phyloP scores from a whole-genome alignment of 2,113 vertebrate species.

The Nipponia nippon region DNA sequence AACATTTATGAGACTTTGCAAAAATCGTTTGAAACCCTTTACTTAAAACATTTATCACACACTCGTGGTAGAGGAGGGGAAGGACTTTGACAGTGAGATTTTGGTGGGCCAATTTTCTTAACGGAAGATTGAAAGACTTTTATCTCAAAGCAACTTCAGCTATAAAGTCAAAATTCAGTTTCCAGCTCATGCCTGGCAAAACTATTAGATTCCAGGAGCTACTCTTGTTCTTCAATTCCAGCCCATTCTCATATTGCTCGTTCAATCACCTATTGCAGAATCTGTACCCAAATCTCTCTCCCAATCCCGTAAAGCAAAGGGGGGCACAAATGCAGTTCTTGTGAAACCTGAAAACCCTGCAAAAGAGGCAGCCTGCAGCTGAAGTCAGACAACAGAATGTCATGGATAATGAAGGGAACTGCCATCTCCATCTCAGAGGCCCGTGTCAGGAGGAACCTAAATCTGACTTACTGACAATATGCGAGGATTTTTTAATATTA shows the following conservation, averaged over 20 bases:
- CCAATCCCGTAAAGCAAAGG: accelerated
- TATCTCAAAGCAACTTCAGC: background rate
- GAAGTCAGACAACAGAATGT: background rate
- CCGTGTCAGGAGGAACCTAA: accelerated
- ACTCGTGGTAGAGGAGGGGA: background rate
- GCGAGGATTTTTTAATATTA: background rate
- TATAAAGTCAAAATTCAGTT: background rate
- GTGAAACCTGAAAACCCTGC: background rate
- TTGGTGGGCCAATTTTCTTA: background rate
- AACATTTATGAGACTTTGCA: constrained; percentile 40
- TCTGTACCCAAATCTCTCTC: background rate
- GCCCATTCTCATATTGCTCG: background rate
- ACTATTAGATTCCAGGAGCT: background rate
- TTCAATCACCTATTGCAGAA: background rate
- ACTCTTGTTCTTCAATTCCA: background rate
- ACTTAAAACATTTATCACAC: constrained; percentile 11
- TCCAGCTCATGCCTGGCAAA: background rate
- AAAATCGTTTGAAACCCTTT: constrained; percentile 33
- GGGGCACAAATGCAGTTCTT: background rate
- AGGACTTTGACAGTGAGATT: background rate
- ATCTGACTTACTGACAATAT: background rate
- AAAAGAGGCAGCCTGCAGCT: background rate
- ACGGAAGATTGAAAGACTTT: background rate
- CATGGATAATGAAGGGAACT: background rate
- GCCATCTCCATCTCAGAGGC: background rate